phyloP scores from a whole-genome alignment of 2,797 vertebrate genomes.

The Cryptoprocta ferox region DNA sequence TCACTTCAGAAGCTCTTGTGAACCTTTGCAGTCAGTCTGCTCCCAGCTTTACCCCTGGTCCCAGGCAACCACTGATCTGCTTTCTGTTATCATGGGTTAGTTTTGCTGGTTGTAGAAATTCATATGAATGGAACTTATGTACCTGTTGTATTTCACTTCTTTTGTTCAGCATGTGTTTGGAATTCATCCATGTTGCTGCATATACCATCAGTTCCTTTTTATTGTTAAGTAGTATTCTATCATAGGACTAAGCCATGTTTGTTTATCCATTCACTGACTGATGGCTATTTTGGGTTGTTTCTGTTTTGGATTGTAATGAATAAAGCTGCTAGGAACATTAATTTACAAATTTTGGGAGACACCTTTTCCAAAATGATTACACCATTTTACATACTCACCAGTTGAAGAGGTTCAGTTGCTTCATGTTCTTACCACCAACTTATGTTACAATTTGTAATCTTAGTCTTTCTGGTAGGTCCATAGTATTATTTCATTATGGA shows the following conservation, averaged over 20 bases:
- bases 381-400: neutral
- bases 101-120: conserved; percentile 8
- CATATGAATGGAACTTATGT: neutral
- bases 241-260: neutral
- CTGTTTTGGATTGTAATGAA: neutral
- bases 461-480: neutral
- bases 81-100: conserved; percentile 7
- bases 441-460: neutral
- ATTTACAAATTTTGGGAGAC: neutral
- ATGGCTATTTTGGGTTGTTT: neutral
- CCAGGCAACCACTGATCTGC: neutral
- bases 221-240: neutral
- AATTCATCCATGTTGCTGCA: neutral
- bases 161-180: neutral
- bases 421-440: neutral
- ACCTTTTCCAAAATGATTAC: neutral
- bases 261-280: neutral
- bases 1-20: neutral
- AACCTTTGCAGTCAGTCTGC: neutral
- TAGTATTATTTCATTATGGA: neutral
- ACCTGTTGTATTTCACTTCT: conserved; percentile 19
- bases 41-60: neutral
- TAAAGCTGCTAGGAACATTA: conserved; percentile 16
- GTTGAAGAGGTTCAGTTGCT: neutral
- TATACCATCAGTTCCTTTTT: conserved; percentile 13